Base-by-base conservation (phyloP, 1,140 invertebrate genomes). In the Ericerus pela region DNA sequence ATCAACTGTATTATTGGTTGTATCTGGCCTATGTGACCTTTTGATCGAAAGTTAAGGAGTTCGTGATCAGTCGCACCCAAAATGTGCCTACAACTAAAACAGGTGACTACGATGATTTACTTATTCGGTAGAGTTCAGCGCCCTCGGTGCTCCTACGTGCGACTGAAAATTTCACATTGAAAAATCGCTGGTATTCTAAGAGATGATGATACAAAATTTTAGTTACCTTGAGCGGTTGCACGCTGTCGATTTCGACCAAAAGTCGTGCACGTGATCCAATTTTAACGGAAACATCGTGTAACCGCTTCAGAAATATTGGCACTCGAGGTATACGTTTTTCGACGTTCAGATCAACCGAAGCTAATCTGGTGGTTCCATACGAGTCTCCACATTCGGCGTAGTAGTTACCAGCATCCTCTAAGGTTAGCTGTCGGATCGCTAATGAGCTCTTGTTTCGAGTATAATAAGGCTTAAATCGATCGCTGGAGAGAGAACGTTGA, bases 181-280 rank as follows among this genome's bases (percentile, higher is more conserved):
- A n/a, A n/a, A n/a, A n/a, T n/a, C n/a, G n/a, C n/a, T 11, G 16
- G 16, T 11, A 36, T 36, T n/a, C 10, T 36, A 11, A 16, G 10
- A 36, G 31, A 36, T 11, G 10, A 11, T n/a, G 31, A 16, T 36
- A 36, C 31, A 53, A 27, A 28, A 54, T 36, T 18, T 41, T 22
- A 62, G 58, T 66, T 71, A 85, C 87, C 78, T 83, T 82, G 53
- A 84, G 73, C 64, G 81, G 79, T n/a, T 81, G 79, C 51, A 79
- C 74, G 68, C 84, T 85, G 61, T 78, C 71, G 54, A 89, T 84
- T 70, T 91, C 86, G 26, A 88, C 84, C 10, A 89, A 73, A 60
- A 90, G 82, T 58, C 86, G 75, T 0, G 84, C 84, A 60, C 85
- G 73, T 3, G 86, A 84, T 56, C 86, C 86, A 63, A 91, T 85